A percentile compares a stretch with the other conserved stretches of the same genome.
These are phyloP conservation scores for Plodia interpunctella DNA, from an alignment of 1,140 invertebrate genomes.

Conservation along the genomic window DNA sequence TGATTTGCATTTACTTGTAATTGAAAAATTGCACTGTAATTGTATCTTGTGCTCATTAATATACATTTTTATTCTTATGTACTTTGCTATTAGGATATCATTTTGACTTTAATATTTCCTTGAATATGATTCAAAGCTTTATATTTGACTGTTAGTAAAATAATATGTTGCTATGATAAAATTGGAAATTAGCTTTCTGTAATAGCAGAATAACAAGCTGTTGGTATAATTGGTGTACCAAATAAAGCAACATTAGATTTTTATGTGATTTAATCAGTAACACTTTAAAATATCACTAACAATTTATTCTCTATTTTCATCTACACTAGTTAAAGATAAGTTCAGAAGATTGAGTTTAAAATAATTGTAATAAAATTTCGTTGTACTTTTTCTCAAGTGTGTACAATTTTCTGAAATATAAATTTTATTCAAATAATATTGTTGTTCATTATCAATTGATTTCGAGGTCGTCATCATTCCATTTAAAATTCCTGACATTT, in stretches of 20 bases:
- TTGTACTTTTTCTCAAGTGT: slow-evolving; percentile 71
- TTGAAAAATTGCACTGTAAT: slow-evolving; percentile 24
- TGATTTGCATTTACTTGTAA: slow-evolving; percentile 43
- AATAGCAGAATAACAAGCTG: slow-evolving; percentile 21
- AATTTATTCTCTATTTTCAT: slow-evolving; percentile 60
- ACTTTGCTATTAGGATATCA: slow-evolving; percentile 19
- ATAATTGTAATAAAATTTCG: slow-evolving; percentile 59
- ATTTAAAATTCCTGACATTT: slow-evolving; percentile 39
- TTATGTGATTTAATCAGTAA: slow-evolving; percentile 43
- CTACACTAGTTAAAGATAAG: slow-evolving; percentile 50
- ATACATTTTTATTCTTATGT: slow-evolving; percentile 10
- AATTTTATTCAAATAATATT: slow-evolving; percentile 63
- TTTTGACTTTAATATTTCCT: slow-evolving; percentile 13
- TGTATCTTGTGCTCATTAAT: slow-evolving; percentile 14
- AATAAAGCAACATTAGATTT: slow-evolving; percentile 50
- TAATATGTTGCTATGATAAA: slow-evolving; percentile 17
- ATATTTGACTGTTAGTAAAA: slow-evolving; percentile 12
- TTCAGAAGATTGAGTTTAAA: slow-evolving; percentile 55
- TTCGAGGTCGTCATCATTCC: slow-evolving; percentile 42
- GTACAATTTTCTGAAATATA: slow-evolving; percentile 76
- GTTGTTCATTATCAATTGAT: slow-evolving; percentile 28
- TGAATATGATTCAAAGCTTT: slow-evolving; percentile 8
- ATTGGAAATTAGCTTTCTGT: slow-evolving; percentile 20
- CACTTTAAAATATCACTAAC: slow-evolving; percentile 29
- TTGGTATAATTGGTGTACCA: slow-evolving; percentile 47